Conservation (phyloP, 2,113 vertebrate species). For the Actenoides lindsayi region DNA sequence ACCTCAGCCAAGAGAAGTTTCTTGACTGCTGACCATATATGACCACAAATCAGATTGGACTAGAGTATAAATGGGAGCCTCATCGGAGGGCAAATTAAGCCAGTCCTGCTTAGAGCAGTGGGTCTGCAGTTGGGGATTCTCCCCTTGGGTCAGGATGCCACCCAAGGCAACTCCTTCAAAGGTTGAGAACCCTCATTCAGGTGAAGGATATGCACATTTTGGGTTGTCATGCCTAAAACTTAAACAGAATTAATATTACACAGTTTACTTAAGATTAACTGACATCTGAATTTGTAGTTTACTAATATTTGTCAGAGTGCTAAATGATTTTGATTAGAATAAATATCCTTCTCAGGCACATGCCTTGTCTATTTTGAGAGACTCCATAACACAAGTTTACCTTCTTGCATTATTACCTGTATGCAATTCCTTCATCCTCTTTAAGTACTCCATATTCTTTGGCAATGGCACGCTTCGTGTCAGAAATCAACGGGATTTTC, state of each 20-base stretch:
- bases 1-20: not conserved
- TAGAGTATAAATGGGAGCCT: not conserved
- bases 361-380: not conserved
- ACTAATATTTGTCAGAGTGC: not conserved
- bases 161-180: not conserved
- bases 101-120: not conserved
- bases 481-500: constrained; percentile 93
- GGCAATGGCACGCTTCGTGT: constrained; percentile 86
- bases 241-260: too few relatives aligned
- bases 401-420: constrained; percentile 79
- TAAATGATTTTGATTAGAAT: not conserved
- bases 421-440: constrained; percentile 94
- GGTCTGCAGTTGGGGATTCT: not conserved
- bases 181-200: not conserved
- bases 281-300: not conserved
- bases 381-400: not conserved
- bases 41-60: not conserved
- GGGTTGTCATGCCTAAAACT: not conserved
- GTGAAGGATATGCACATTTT: too few relatives aligned
- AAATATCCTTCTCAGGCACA: not conserved
- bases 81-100: not conserved
- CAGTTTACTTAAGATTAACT: too few relatives aligned
- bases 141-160: not conserved
- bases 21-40: not conserved
- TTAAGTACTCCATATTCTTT: constrained; percentile 94